These are phyloP conservation scores for Bombus balteatus DNA, from an alignment of 1,140 invertebrate species.

Conservation along the genomic window DNA sequence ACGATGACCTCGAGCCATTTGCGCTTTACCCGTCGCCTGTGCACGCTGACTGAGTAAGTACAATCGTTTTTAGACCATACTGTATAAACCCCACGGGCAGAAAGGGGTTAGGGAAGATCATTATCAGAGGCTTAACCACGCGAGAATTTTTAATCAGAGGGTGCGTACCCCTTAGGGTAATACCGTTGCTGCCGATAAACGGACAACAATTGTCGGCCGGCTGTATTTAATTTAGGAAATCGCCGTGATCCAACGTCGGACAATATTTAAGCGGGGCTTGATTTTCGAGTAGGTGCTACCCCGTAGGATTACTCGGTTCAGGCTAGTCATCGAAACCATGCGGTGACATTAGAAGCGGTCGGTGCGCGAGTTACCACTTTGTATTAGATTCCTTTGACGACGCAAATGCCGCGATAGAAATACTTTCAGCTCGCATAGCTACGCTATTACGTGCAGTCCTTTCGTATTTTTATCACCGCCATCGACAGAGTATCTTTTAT, in stretches of 20 bases:
- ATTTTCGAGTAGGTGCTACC: conserved; percentile 71
- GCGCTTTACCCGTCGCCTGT: conserved; percentile 69
- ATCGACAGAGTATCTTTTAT: not conserved
- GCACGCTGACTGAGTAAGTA: conserved; percentile 80
- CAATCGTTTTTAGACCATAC: conserved; percentile 79
- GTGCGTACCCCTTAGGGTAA: conserved; percentile 81
- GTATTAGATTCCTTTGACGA: conserved; percentile 63
- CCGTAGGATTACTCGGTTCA: conserved; percentile 69
- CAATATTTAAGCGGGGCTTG: conserved; percentile 63
- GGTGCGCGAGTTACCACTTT: conserved; percentile 60
- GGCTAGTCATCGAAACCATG: conserved; percentile 74
- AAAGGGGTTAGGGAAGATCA: conserved; percentile 81
- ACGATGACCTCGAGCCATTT: conserved; percentile 76
- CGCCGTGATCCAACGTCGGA: conserved; percentile 32
- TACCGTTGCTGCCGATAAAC: conserved; percentile 70
- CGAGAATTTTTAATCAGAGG: conserved; percentile 84
- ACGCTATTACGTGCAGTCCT: not conserved
- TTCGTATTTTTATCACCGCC: conserved; percentile 18
- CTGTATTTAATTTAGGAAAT: conserved; percentile 61
- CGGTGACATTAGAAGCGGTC: conserved; percentile 70
- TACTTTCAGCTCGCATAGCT: conserved; percentile 36
- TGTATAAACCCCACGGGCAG: conserved; percentile 78
- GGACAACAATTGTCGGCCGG: conserved; percentile 70
- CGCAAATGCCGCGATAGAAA: conserved; percentile 59
- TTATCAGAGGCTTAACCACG: conserved; percentile 84